A percentile compares a stretch with the other conserved stretches of the same genome.
phyloP scores from a whole-genome alignment of 2,888 invertebrate genomes.

The Diplolepis rosae region DNA sequence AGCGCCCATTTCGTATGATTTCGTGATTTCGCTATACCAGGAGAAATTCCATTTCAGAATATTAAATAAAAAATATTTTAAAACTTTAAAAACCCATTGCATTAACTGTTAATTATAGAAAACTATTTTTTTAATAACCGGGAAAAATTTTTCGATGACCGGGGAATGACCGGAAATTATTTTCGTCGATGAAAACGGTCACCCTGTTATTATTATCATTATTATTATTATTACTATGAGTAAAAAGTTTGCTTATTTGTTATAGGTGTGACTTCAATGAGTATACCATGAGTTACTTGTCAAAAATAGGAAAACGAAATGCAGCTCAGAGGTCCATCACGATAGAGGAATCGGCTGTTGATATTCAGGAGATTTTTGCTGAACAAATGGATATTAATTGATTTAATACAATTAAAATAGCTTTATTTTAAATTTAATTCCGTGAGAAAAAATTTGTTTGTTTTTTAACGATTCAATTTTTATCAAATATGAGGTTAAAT shows the following conservation, averaged over 20 bases:
- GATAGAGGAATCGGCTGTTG: neutral
- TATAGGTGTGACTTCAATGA: constrained; percentile 92
- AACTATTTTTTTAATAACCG: too few species aligned
- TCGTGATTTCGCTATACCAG: too few species aligned
- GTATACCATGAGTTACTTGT: constrained; percentile 84
- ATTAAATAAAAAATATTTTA: too few species aligned
- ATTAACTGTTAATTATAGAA: too few species aligned
- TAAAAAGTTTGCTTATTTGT: constrained; percentile 53
- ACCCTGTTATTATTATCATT: constrained; percentile 34
- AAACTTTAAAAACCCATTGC: too few species aligned
- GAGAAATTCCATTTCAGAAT: too few species aligned
- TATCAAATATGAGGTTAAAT: too few species aligned
- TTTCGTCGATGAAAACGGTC: too few species aligned
- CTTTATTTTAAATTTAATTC: too few species aligned
- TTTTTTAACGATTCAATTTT: neutral
- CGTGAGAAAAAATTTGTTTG: neutral
- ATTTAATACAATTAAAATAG: too few species aligned
- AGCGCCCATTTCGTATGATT: too few species aligned
- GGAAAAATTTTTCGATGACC: neutral
- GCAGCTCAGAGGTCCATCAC: constrained; percentile 55
- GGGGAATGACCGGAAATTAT: neutral
- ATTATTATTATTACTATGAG: constrained; percentile 2
- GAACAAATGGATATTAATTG: neutral
- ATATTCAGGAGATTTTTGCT: neutral
- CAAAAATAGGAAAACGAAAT: constrained; percentile 75